Base-by-base conservation (phyloP, 2,888 invertebrate genomes). In the Megalurothrips usitatus region DNA sequence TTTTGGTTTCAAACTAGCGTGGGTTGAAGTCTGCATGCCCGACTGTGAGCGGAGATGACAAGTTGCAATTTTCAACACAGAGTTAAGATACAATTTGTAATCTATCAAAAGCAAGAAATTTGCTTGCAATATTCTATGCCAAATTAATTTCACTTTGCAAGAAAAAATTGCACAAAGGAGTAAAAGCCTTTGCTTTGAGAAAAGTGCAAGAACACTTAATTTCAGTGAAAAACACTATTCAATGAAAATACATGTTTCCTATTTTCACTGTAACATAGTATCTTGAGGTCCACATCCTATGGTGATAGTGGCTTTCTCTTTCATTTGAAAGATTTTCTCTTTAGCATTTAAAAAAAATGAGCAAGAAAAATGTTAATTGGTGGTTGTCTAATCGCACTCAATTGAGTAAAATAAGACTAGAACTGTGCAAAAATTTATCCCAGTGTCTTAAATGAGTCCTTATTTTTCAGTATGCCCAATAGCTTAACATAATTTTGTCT, bases 91-190 rank as follows among this genome's bases (percentile, higher is more conserved):
- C 8, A 12, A 75, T 75, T 75, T 26, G 26, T 26, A 26, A 75
- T 10, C 10, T 75, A 26, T 26, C 14, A 58, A 58, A 19, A 75
- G 68, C 68, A 75, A 75, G 26, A 26, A 12, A 12, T 75, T 75
- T 8, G 58, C 58, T 58, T 58, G 19, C 58, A 58, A 58, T 58
- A 58, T 58, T 58, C 58, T 26, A 75, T 75, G 68, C 68, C 68
- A 75, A 75, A 75, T 26, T 26, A 23, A 75, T 10, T 75, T 26
- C n/a, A n/a, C 12, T 26, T 75, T 23, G 23, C 23, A 75, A 75
- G 23, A 75, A 26, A 75, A n/a, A 19, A 58, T 58, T 23, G 68
- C 23, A 75, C 68, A 26, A 17, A 58, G 58, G n/a, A 26, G 10
- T 26, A 75, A 26, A 75, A 12, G 12, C 68, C 9, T 75, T 26